These are phyloP conservation scores for Esox niger DNA, from an alignment of 2,113 vertebrate species.

Conservation along the genomic window DNA sequence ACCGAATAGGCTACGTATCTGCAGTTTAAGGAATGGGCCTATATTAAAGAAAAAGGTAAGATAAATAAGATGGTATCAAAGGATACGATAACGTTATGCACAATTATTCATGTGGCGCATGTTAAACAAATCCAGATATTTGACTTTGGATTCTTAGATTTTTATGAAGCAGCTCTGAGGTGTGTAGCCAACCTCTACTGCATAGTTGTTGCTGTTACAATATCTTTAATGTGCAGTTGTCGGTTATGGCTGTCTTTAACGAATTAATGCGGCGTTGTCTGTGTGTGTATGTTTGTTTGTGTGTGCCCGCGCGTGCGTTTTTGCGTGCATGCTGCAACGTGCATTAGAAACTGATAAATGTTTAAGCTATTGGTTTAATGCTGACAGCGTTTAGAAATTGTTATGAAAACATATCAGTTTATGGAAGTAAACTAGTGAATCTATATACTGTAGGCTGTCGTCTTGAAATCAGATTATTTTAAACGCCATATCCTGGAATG, in stretches of 20 bases:
- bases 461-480: background rate
- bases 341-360: constrained; percentile 42
- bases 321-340: constrained; percentile 18
- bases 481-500: background rate
- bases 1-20: constrained; percentile 52
- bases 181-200: constrained; percentile 14
- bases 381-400: background rate
- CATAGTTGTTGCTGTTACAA: background rate
- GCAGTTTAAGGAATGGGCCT: constrained; percentile 60
- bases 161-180: constrained; percentile 17
- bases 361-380: background rate
- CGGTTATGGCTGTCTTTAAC: no score
- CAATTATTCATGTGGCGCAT: constrained; percentile 22
- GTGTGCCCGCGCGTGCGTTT: background rate
- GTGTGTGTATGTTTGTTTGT: constrained; percentile 11
- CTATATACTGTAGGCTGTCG: background rate
- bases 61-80: constrained; percentile 9
- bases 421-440: background rate
- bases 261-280: constrained; percentile 13
- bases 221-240: background rate
- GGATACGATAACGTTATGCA: no score
- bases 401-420: background rate
- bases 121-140: constrained; percentile 28
- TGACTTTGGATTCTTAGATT: constrained; percentile 27
- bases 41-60: constrained; percentile 51